Conservation (phyloP, 2,888 invertebrate genomes). For the Cantharis rufa region DNA sequence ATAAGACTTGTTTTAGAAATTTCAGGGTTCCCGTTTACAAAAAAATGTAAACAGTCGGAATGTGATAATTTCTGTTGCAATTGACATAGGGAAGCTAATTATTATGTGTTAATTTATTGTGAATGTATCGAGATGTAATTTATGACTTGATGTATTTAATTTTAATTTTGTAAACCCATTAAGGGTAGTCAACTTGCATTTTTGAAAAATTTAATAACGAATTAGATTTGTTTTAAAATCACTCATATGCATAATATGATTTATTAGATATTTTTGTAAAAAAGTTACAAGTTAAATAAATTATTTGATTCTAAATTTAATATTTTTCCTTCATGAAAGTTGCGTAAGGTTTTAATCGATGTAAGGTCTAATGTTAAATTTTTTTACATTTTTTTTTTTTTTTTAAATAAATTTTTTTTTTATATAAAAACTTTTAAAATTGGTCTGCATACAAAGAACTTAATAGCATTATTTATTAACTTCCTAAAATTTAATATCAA, state of each 20-base stretch:
- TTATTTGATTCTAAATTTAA: too few relatives aligned
- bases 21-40: neutral
- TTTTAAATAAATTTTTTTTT: too few relatives aligned
- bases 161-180: neutral
- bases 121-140: neutral
- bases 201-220: neutral
- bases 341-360: too few relatives aligned
- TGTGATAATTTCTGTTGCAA: neutral
- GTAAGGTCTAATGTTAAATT: too few relatives aligned
- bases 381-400: too few relatives aligned
- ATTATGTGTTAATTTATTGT: neutral
- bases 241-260: too few relatives aligned
- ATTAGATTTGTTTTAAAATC: neutral
- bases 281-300: neutral
- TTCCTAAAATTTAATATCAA: too few relatives aligned
- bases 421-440: too few relatives aligned
- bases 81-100: neutral
- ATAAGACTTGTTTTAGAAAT: neutral
- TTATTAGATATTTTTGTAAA: neutral
- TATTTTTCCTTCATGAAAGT: too few relatives aligned
- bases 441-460: too few relatives aligned
- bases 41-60: neutral
- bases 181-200: neutral
- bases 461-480: too few relatives aligned
- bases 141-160: neutral